These are phyloP conservation scores for Elegia similella DNA, from an alignment of 2,888 invertebrate species.

Conservation along the genomic window DNA sequence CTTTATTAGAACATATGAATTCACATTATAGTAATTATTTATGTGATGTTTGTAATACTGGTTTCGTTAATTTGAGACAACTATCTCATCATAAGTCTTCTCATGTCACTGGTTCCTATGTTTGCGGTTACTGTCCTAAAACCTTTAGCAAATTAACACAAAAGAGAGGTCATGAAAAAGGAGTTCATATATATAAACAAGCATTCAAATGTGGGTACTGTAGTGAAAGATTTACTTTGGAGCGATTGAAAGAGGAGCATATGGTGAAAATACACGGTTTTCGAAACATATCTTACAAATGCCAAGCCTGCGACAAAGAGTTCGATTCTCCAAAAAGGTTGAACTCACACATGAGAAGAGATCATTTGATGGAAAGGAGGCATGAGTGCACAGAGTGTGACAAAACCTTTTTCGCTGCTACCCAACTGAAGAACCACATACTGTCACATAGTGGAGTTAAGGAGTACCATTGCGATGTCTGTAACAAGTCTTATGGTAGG, in stretches of 20 bases:
- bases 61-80: slow-evolving; percentile 55
- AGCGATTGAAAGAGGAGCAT: slow-evolving; percentile 49
- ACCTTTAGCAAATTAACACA: slow-evolving; percentile 70
- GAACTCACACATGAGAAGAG: slow-evolving; percentile 41
- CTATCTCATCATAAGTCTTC: slow-evolving; percentile 48
- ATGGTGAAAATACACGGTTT: slow-evolving; percentile 49
- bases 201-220: slow-evolving; percentile 55
- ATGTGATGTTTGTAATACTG: slow-evolving; percentile 56
- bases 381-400: slow-evolving; percentile 62
- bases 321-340: slow-evolving; percentile 37
- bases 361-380: slow-evolving; percentile 57
- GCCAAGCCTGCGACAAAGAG: slow-evolving; percentile 44
- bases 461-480: slow-evolving; percentile 53
- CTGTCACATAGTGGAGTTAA: slow-evolving; percentile 53
- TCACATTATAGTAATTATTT: slow-evolving; percentile 58
- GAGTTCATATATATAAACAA: slow-evolving; percentile 52
- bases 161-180: slow-evolving; percentile 64
- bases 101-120: slow-evolving; percentile 52
- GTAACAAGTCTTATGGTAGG: slow-evolving; percentile 41
- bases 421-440: slow-evolving; percentile 40
- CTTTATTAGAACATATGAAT: slow-evolving; percentile 62
- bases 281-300: slow-evolving; percentile 31
- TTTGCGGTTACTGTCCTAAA: slow-evolving; percentile 63
- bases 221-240: slow-evolving; percentile 50
- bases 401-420: slow-evolving; percentile 44